phyloP scores from a whole-genome alignment of 2,888 invertebrate species.

The Agrochola macilenta region DNA sequence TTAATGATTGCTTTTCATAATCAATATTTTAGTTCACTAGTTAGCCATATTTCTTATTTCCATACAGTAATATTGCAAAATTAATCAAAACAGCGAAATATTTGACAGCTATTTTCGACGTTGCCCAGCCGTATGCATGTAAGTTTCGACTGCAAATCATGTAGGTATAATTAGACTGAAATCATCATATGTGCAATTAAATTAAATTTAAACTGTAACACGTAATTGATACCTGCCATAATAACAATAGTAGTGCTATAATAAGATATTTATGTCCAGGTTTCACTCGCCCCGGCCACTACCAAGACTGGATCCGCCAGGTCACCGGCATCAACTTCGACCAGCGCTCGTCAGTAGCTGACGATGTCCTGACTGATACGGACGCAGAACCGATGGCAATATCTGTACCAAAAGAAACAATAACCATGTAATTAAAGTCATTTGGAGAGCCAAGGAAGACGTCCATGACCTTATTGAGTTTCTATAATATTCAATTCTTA shows the following conservation, averaged over 20 bases:
- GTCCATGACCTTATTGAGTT: too few relatives aligned
- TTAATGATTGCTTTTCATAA: too few relatives aligned
- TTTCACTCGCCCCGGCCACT: conserved; percentile 75
- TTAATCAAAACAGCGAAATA: too few relatives aligned
- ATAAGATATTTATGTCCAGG: conserved; percentile 54
- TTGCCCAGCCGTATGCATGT: too few relatives aligned
- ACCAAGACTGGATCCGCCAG: conserved; percentile 71
- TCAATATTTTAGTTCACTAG: too few relatives aligned
- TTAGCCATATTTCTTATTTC: too few relatives aligned
- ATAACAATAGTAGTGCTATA: too few relatives aligned
- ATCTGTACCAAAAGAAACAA: background rate
- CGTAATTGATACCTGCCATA: background rate
- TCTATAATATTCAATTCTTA: background rate
- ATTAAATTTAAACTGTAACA: background rate
- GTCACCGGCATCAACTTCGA: conserved; percentile 73
- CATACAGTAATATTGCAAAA: too few relatives aligned
- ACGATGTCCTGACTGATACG: background rate
- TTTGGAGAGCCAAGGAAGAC: background rate
- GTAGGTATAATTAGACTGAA: background rate
- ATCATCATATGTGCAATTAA: background rate
- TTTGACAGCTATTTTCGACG: too few relatives aligned
- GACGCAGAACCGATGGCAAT: background rate
- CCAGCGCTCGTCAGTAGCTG: conserved; percentile 40
- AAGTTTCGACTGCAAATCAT: too few relatives aligned
- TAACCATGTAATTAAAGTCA: background rate